Evolutionary conservation across 2,888 invertebrate species (phyloP), one percentile per base, ranked within the genome.

Genomic region (Esperia sulphurella): DNA sequence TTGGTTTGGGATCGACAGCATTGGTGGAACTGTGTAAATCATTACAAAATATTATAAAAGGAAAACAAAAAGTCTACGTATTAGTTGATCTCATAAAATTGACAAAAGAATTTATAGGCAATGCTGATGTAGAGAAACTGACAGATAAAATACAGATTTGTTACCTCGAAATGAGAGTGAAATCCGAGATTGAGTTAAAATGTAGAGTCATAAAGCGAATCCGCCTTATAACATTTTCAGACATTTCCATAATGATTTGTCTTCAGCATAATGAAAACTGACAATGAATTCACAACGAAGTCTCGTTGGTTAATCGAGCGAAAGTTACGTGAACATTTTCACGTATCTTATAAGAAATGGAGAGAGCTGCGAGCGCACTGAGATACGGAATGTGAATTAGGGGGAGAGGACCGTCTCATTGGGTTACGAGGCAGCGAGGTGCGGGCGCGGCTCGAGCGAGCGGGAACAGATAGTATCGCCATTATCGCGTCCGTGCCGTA

Each of bases 1-100:
- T 85, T 97, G 97, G 87, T 97, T 97, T 45, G 97, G 96, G 75
- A 97, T 97, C 61, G 96, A 96, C 74, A 97, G 91, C 97, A 97
- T 97, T 52, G 97, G 97, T 33, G 97, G 97, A 92, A 97, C 97
- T 97, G 88, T 44, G 58, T 51, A 49, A 51, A 46, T 55, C 52
- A 43, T 40, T 38, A 43, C 13, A 39, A 13, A 6, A 10, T 8
- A 9, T 38, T 14, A 13, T 14, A 39, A 1, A 6, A 33, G 10
- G 1, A 1, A 8, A 6, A 8, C 1, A 33, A 8, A 8, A 33
- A 33, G 2, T 6, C 33, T 10, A 10, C 8, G 10, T 33, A 6
- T 12, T 37, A 12, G 31, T 31, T 31, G 31, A 31, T 10, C 31
- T 10, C 3, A 31, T 21, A 21, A 2, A 21, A 2, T 2, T 21